These are phyloP conservation scores for Rhinopithecus roxellana DNA, from an alignment of 2,113 vertebrate genomes.

Conservation along the genomic window DNA sequence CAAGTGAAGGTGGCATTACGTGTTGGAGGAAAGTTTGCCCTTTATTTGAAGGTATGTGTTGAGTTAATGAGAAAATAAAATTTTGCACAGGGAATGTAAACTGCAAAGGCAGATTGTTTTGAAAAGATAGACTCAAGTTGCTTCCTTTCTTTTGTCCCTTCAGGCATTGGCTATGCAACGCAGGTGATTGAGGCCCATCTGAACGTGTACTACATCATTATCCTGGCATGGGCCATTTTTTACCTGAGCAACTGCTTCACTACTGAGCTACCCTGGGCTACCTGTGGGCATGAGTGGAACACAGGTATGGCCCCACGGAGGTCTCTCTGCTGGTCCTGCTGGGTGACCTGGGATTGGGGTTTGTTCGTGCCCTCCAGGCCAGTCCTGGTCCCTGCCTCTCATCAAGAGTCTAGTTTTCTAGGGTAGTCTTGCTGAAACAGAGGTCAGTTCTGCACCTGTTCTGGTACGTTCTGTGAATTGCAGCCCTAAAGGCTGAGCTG, in stretches of 20 bases:
- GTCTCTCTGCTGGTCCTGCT: not conserved
- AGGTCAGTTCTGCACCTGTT: not conserved
- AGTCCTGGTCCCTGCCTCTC: not conserved
- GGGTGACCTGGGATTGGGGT: not conserved
- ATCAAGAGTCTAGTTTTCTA: not conserved
- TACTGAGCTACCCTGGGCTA: conserved; percentile 96
- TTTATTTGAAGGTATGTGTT: conserved; percentile 94
- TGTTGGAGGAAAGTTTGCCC: conserved; percentile 99
- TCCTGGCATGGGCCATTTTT: conserved; percentile 98
- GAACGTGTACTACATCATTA: conserved; percentile 98
- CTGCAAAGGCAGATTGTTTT: not conserved
- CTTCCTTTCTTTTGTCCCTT: not conserved
- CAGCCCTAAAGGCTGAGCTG: not conserved
- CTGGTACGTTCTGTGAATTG: not conserved
- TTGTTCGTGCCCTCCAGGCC: not conserved
- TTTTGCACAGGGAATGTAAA: not conserved
- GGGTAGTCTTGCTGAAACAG: not conserved
- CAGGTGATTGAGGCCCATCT: conserved; percentile 98
- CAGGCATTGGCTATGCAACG: conserved; percentile 98
- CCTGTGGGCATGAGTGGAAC: conserved; percentile 98
- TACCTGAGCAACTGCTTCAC: conserved; percentile 99
- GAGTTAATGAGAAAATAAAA: not conserved
- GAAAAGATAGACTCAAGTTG: not conserved
- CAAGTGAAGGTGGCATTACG: conserved; percentile 98
- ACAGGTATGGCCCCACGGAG: conserved; percentile 88